Evolutionary conservation across 2,113 vertebrate genomes (phyloP), one percentile per base, ranked within the genome.

Genomic region (Oceanodroma tethys): DNA sequence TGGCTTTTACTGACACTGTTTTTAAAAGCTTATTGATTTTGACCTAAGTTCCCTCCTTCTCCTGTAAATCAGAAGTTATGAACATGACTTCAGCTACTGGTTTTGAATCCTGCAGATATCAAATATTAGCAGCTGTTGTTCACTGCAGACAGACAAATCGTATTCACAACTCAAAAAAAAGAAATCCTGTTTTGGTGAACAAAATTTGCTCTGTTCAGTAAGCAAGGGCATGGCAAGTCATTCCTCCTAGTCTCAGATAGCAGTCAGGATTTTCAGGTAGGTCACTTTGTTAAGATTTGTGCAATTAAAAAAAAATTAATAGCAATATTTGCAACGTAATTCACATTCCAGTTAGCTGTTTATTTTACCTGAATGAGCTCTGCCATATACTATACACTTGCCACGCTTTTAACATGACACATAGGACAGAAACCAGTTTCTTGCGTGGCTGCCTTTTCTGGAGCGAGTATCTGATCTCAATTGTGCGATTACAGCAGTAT

Each of bases 71-170:
- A 81, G 43, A 73, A 85, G 10, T 76, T 71, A 80, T 59, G 50
- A 60, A 81, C 2, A 4, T 5, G 2, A 74, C 52, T 83, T 75
- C 75, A 73, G 40, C 14, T 53, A n/a, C 75, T 84, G 82, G 58
- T 72, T 94, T 82, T 67, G 66, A 90, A 45, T 76, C 22, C 65
- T 36, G 56, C 38, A 89, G 63, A 21, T 60, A 91, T 38, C n/a
- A 80, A 67, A 59, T 92, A 94, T 43, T 72, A 81, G 58, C 83
- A 95, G 89, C 81, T 90, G 87, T 43, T 92, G 55, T 63, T 91
- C 74, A 74, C 75, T 81, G 88, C 74, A 88, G 75, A 88, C 79
- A 94, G 73, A 89, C 34, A 88, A 93, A 92, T 60, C 0, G 5
- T 43, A 85, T 40, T 73, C 58, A 58, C 68, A 93, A 55, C 79